These are phyloP conservation scores for Zophobas atratus DNA, from an alignment of 1,140 invertebrate genomes.

Conservation along the genomic window DNA sequence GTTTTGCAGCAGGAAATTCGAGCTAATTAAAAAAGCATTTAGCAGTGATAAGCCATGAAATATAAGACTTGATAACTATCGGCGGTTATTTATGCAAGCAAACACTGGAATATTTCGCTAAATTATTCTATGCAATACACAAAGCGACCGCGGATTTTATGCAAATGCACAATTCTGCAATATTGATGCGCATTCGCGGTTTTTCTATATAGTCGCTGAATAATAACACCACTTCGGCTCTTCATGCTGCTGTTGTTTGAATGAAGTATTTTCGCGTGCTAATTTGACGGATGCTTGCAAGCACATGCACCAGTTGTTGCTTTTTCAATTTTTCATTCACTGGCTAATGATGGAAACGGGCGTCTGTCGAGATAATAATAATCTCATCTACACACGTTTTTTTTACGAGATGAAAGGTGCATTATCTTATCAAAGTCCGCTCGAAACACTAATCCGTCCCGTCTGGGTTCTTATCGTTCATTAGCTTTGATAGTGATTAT, in stretches of 20 bases:
- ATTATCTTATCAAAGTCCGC: background rate
- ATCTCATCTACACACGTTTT: no score
- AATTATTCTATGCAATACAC: constrained; percentile 26
- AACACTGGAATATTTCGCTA: constrained; percentile 33
- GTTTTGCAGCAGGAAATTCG: constrained; percentile 36
- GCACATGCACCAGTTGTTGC: no score
- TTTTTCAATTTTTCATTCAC: no score
- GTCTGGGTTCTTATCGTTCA: constrained; percentile 13
- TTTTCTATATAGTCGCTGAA: background rate
- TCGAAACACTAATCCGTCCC: constrained; percentile 1
- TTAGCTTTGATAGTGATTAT: background rate
- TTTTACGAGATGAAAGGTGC: no score
- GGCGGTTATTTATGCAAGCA: constrained; percentile 30
- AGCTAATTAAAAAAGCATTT: constrained; percentile 42
- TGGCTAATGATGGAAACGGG: no score
- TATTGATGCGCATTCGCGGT: constrained; percentile 7
- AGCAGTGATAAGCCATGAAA: constrained; percentile 40
- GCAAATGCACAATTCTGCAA: constrained; percentile 32
- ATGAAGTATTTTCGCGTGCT: background rate
- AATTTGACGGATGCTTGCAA: no score
- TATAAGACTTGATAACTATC: constrained; percentile 35
- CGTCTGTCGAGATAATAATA: no score
- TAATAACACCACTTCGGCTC: background rate
- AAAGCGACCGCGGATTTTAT: constrained; percentile 25
- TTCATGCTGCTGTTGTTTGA: background rate